Conservation (phyloP, 1,140 invertebrate species). For the Zelostemma sp. region DNA sequence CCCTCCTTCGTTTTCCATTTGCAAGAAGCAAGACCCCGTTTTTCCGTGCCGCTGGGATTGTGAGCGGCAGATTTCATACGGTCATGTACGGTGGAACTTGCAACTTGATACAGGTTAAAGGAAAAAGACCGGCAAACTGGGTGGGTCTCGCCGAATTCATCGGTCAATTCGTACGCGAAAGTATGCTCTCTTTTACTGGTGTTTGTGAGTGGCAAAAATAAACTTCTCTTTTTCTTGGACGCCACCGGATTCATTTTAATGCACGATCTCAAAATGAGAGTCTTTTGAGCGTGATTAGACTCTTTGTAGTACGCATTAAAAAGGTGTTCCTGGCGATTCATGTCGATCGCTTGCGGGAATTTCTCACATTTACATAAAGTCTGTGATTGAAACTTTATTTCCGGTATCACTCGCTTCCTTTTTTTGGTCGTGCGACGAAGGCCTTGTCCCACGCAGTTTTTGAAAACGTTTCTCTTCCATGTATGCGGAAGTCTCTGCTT, state of each 20-base stretch:
- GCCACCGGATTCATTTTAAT: not conserved
- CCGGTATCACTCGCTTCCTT: not conserved
- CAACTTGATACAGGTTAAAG: too few species aligned
- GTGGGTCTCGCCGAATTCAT: too few species aligned
- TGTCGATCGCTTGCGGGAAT: not conserved
- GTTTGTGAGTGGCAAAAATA: not conserved
- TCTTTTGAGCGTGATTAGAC: not conserved
- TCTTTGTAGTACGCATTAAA: not conserved
- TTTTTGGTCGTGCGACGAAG: not conserved
- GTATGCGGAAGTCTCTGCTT: not conserved
- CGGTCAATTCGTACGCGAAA: too few species aligned
- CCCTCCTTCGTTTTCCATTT: constrained; percentile 3
- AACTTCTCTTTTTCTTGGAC: not conserved
- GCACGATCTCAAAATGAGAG: not conserved
- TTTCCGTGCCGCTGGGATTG: not conserved
- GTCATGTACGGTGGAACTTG: too few species aligned
- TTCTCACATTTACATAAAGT: not conserved
- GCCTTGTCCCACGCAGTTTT: not conserved
- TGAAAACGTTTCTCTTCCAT: not conserved
- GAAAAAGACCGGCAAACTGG: too few species aligned
- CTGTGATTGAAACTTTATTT: not conserved
- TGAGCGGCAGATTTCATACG: too few species aligned
- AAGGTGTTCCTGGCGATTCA: not conserved
- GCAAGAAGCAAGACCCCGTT: not conserved
- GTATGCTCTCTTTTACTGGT: not conserved